Conservation (phyloP, 2,888 invertebrate species). For the Mantis religiosa region DNA sequence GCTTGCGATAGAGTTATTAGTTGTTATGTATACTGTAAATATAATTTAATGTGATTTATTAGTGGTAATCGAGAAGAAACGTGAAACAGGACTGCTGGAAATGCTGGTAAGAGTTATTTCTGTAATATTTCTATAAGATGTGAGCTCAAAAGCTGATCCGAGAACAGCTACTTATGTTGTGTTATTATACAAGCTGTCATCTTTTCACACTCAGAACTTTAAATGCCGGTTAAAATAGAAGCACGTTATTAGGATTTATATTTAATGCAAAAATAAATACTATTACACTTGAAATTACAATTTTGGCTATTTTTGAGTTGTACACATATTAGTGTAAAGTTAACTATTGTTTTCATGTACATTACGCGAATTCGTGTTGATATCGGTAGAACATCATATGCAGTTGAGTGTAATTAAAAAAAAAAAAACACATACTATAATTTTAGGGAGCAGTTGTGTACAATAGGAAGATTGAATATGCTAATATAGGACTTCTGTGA, state of each 20-base stretch:
- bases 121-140: not conserved
- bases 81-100: not conserved
- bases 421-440: too few relatives aligned
- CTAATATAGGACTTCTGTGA: too few relatives aligned
- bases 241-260: not conserved
- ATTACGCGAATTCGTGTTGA: too few relatives aligned
- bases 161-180: not conserved
- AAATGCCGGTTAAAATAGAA: not conserved
- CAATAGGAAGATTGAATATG: too few relatives aligned
- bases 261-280: not conserved
- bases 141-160: not conserved
- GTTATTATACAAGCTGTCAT: not conserved
- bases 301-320: not conserved
- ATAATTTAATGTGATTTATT: constrained; percentile 1
- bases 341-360: not conserved
- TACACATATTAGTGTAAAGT: not conserved
- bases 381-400: too few relatives aligned
- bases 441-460: too few relatives aligned
- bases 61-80: not conserved
- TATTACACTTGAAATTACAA: not conserved
- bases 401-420: too few relatives aligned
- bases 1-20: constrained; percentile 22
- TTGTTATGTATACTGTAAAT: constrained; percentile 18
- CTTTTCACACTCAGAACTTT: not conserved
- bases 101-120: constrained; percentile 14